Percentiles rank a stretch among this genome's conserved stretches.
phyloP scores from a whole-genome alignment of 1,140 invertebrate genomes.

The Panagrolaimus sp. region DNA sequence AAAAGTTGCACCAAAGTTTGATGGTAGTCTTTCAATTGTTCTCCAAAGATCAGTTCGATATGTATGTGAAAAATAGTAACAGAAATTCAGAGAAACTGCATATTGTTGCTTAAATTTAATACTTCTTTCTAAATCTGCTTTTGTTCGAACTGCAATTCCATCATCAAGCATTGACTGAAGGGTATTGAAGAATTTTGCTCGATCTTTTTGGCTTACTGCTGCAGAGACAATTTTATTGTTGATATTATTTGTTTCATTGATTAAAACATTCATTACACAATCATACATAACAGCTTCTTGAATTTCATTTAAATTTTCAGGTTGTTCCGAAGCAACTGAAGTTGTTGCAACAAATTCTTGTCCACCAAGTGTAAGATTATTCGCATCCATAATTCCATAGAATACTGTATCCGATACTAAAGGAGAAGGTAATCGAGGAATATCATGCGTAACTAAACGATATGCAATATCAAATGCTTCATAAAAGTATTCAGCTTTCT shows the following conservation, averaged over 20 bases:
- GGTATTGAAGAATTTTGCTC: not conserved
- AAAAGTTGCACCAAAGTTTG: not conserved
- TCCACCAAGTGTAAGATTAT: not conserved
- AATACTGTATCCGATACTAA: not conserved
- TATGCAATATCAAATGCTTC: constrained; percentile 4
- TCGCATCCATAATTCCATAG: not conserved
- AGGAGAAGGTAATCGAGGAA: not conserved
- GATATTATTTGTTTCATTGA: not conserved
- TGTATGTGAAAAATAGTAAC: not conserved
- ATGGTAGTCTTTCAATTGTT: not conserved
- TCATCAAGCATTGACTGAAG: constrained; percentile 5
- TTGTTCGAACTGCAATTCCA: not conserved
- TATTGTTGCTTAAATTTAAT: not conserved
- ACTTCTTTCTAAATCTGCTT: not conserved
- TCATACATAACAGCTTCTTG: not conserved
- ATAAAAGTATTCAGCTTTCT: not conserved
- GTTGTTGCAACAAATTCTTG: not conserved
- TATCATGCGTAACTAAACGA: not conserved
- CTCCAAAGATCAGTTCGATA: not conserved
- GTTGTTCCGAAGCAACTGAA: not conserved
- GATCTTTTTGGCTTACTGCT: not conserved
- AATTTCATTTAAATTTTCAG: not conserved
- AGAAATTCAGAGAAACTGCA: not conserved
- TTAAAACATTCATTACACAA: not conserved
- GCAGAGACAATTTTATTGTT: not conserved